phyloP scores from a whole-genome alignment of 1,140 invertebrate genomes.

The Ephestia elutella region DNA sequence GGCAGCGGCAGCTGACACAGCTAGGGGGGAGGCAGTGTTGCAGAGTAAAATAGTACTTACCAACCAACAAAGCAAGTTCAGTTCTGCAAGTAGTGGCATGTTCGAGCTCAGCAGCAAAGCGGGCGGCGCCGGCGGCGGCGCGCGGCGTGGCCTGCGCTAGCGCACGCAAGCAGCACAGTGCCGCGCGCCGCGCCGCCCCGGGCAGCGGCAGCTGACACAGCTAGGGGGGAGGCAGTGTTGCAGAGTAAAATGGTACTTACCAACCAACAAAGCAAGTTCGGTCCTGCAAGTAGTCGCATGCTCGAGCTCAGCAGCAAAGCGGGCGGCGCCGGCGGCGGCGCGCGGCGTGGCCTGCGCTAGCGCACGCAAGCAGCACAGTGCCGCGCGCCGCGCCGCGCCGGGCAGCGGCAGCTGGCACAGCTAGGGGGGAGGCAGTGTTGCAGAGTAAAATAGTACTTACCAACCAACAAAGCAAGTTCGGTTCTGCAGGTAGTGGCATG shows the following conservation, averaged over 20 bases:
- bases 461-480: neutral
- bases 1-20: no score
- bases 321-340: no score
- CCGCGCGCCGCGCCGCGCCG: no score
- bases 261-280: neutral
- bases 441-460: no score
- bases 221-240: no score
- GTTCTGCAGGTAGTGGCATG: neutral
- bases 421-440: no score
- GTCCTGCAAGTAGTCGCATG: neutral
- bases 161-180: neutral
- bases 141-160: neutral
- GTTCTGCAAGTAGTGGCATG: neutral
- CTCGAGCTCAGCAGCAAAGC: neutral
- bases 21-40: no score
- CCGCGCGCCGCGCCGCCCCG: no score
- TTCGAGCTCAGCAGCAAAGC: neutral
- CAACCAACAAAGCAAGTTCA: neutral
- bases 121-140: no score
- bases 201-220: neutral
- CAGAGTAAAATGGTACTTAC: no score
- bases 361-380: neutral
- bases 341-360: neutral
- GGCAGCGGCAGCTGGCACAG: neutral
- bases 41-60: no score